Evolutionary conservation across 2,113 vertebrate genomes (phyloP), one percentile per base, ranked within the genome.

Genomic region (Laticauda colubrina): DNA sequence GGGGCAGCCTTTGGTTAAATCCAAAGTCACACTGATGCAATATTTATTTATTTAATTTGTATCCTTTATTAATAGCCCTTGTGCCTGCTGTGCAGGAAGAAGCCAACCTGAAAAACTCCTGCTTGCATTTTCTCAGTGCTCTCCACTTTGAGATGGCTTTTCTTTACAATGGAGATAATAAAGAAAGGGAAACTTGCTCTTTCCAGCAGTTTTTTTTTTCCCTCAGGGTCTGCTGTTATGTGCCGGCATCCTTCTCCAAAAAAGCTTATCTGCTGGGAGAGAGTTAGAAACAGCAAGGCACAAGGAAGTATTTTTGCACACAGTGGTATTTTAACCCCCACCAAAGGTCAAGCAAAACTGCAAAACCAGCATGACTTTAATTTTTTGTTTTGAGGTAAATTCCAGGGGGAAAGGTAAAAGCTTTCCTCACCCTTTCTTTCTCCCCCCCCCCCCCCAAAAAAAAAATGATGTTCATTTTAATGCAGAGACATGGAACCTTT

Each of bases 381-480:
- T 75, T 75, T 75, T 81, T 81, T 81, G n/a, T 39, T 39, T 2
- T 39, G 69, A 81, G n/a, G n/a, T 20, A 81, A 12, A 81, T 81
- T 81, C 15, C 2, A 81, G n/a, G 69, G 0, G 1, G 20, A 75
- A 75, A 75, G 15, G 5, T 75, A 75, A n/a, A 75, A 34, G n/a
- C 1, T 34, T 34, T 34, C 69, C n/a, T 75, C 69, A 8, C 15
- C 15, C n/a, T 8, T 4, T 39, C 5, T 75, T 75, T 81, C 15
- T 15, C 14, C 1, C 4, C n/a, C 64, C n/a, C 0, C 10, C 15
- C 15, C 69, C 5, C 8, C n/a, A n/a, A n/a, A n/a, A 34, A 39
- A 4, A 43, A 45, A 45, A 8, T 39, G 69, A 39, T 39, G 15
- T 20, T 81, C 69, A 81, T 81, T n/a, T 75, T 34, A 39, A 81